Evolutionary conservation across 2,113 vertebrate species (phyloP).

Genomic region (Rallus limicola): DNA sequence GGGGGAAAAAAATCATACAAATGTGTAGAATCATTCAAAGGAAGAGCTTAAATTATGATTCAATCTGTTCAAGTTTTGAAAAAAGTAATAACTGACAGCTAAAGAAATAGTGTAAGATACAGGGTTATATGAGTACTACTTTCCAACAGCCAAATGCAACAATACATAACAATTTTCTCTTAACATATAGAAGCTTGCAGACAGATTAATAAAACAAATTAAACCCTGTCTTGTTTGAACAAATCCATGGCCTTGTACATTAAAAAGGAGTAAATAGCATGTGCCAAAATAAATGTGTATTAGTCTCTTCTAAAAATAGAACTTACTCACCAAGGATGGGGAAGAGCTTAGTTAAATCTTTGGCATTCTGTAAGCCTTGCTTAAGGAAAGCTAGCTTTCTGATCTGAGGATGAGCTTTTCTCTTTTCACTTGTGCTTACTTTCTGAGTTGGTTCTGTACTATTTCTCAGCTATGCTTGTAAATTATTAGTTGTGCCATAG

Average conservation of each 20-base stretch:
- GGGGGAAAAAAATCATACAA: not conserved
- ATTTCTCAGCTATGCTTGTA: not conserved
- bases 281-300: not conserved
- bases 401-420: slow-evolving; percentile 9
- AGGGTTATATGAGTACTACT: not conserved
- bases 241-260: not conserved
- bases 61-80: not conserved
- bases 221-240: not conserved
- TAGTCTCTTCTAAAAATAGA: not conserved
- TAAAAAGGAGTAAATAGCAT: not conserved
- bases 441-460: not conserved
- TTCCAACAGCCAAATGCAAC: not conserved
- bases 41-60: not conserved
- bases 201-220: not conserved
- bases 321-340: not conserved
- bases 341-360: not conserved
- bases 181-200: not conserved
- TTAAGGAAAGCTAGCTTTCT: not conserved
- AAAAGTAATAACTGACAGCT: not conserved
- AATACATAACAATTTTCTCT: not conserved
- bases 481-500: not conserved
- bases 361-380: not conserved
- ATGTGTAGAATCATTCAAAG: not conserved
- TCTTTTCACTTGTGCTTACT: not conserved
- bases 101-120: not conserved